These are phyloP conservation scores for Loripinus fragilis DNA, from an alignment of 2,888 invertebrate species.

Conservation along the genomic window DNA sequence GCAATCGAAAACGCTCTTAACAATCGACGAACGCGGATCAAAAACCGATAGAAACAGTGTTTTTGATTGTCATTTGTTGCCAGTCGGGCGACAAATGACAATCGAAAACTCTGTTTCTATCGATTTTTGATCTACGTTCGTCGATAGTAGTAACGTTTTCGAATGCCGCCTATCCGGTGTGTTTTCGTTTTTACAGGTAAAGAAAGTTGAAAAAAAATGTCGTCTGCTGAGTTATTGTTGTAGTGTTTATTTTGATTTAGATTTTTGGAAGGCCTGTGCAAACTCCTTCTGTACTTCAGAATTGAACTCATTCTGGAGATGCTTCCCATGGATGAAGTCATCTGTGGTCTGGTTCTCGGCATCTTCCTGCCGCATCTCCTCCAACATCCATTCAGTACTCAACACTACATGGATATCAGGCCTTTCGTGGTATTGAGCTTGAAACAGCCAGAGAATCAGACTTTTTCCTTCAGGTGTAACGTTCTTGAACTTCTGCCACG, in stretches of 20 bases:
- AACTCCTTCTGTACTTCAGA: slow-evolving; percentile 43
- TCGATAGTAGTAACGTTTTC: too few relatives aligned
- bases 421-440: slow-evolving; percentile 73
- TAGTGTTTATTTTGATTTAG: slow-evolving; percentile 26
- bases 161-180: too few relatives aligned
- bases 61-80: too few relatives aligned
- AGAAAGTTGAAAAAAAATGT: too few relatives aligned
- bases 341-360: neutral
- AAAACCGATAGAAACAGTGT: too few relatives aligned
- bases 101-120: too few relatives aligned
- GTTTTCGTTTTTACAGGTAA: too few relatives aligned
- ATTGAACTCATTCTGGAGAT: slow-evolving; percentile 41
- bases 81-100: too few relatives aligned
- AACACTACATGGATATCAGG: slow-evolving; percentile 74
- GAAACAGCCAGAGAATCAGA: slow-evolving; percentile 75
- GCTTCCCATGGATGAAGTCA: slow-evolving; percentile 20
- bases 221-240: neutral
- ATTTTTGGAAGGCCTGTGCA: slow-evolving; percentile 32
- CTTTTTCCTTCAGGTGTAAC: slow-evolving; percentile 70
- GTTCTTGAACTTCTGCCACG: slow-evolving; percentile 78
- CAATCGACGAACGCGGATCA: too few relatives aligned
- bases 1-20: too few relatives aligned
- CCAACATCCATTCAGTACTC: slow-evolving; percentile 66
- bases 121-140: too few relatives aligned
- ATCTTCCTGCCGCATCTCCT: slow-evolving; percentile 32